phyloP scores from a whole-genome alignment of 1,140 invertebrate species.

The Hermetia illucens region DNA sequence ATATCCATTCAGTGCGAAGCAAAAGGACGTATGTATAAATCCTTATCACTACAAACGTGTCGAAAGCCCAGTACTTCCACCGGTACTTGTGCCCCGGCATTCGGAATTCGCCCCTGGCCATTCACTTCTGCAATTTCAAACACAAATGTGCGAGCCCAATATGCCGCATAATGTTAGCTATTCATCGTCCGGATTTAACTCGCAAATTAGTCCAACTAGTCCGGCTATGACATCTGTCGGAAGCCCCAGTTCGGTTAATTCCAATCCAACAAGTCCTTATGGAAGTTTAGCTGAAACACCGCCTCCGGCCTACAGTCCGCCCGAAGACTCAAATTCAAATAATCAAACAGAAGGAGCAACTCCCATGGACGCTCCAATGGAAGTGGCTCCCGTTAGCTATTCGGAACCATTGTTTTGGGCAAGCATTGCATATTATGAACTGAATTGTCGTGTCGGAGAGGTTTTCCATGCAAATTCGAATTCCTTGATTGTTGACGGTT shows the following conservation, averaged over 20 bases:
- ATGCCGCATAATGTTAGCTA: constrained; percentile 95
- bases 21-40: constrained; percentile 97
- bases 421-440: constrained; percentile 89
- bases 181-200: constrained; percentile 59
- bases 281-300: constrained; percentile 72
- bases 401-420: constrained; percentile 92
- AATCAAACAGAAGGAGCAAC: constrained; percentile 33
- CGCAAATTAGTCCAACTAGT: constrained; percentile 33
- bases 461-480: constrained; percentile 86
- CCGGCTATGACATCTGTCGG: constrained; percentile 38
- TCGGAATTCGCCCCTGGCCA: constrained; percentile 89
- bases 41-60: constrained; percentile 96
- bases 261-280: constrained; percentile 59
- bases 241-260: constrained; percentile 46
- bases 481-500: constrained; percentile 89
- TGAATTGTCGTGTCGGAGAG: constrained; percentile 90
- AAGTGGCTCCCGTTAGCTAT: constrained; percentile 70
- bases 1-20: constrained; percentile 88
- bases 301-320: constrained; percentile 84
- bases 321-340: constrained; percentile 50
- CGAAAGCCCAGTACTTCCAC: constrained; percentile 86
- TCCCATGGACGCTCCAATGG: constrained; percentile 48
- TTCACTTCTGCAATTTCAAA: constrained; percentile 75
- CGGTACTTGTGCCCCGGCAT: constrained; percentile 88
- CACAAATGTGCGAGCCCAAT: constrained; percentile 71